Percentiles rank a stretch among this genome's conserved stretches.
These are phyloP conservation scores for Plectrocnemia conspersa DNA, from an alignment of 1,140 invertebrate genomes.

Conservation along the genomic window DNA sequence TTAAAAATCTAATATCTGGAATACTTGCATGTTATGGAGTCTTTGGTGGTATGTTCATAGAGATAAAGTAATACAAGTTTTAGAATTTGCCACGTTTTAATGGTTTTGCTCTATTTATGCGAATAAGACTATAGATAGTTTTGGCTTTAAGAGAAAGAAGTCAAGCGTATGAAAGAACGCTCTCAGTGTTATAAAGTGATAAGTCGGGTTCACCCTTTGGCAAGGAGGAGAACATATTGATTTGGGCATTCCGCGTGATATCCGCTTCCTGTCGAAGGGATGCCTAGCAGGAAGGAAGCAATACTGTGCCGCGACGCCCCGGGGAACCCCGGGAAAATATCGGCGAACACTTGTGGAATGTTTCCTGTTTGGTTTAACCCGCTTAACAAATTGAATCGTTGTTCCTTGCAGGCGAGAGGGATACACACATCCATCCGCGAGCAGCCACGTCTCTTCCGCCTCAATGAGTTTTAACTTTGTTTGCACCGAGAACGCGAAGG, in stretches of 20 bases:
- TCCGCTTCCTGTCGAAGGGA: conserved; percentile 26
- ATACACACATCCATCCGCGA: too few species aligned
- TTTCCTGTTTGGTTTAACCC: conserved; percentile 29
- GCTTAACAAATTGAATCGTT: conserved; percentile 27
- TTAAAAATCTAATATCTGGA: too few species aligned
- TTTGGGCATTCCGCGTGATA: conserved; percentile 26
- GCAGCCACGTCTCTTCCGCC: too few species aligned
- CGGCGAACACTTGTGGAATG: conserved; percentile 30
- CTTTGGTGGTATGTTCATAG: not conserved
- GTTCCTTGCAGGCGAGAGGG: conserved; percentile 7
- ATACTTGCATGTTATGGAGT: too few species aligned
- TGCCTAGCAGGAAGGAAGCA: conserved; percentile 17
- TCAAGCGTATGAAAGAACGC: not conserved
- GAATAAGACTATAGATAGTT: too few species aligned
- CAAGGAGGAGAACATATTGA: conserved; percentile 23
- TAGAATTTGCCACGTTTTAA: too few species aligned
- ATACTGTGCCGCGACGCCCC: conserved; percentile 14
- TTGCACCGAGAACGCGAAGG: too few species aligned
- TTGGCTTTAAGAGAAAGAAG: too few species aligned
- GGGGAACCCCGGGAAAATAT: conserved; percentile 10
- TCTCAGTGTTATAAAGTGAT: not conserved
- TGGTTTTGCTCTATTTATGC: too few species aligned
- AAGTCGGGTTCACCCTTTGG: conserved; percentile 5
- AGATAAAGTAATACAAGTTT: conserved; percentile 2
- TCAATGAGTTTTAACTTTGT: too few species aligned